A percentile compares a stretch with the other conserved stretches of the same genome.
Conservation (phyloP, 92 coral and sea anemone genomes). For the Siderastrea siderea region DNA sequence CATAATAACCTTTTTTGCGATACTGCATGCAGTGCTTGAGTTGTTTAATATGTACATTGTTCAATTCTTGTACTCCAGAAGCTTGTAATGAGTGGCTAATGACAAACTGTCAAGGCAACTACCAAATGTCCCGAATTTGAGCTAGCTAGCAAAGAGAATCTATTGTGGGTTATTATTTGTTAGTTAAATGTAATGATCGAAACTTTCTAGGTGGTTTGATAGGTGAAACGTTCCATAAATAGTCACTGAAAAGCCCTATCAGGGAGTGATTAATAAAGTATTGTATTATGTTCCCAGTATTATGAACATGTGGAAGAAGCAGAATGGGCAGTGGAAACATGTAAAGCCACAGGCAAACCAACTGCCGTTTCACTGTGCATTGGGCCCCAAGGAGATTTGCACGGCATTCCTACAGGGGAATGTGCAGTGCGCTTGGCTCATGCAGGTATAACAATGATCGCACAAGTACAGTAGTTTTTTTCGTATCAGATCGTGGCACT, state of each 20-base stretch:
- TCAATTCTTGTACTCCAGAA: no score
- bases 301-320: slow-evolving; percentile 99
- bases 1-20: no score
- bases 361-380: slow-evolving; percentile 92
- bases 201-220: no score
- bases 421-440: slow-evolving; percentile 95
- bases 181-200: not conserved
- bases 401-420: slow-evolving; percentile 97
- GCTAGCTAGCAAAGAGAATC: no score
- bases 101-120: no score
- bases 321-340: slow-evolving; percentile 97
- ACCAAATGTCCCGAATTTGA: no score
- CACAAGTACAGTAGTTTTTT: not conserved
- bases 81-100: no score
- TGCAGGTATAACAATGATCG: slow-evolving; percentile 82
- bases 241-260: slow-evolving; percentile 11
- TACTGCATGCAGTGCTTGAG: no score
- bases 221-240: no score
- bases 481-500: not conserved
- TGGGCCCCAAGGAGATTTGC: slow-evolving; percentile 98
- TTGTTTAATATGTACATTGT: no score
- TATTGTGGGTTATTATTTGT: no score
- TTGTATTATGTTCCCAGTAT: slow-evolving; percentile 69
- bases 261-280: slow-evolving; percentile 1
- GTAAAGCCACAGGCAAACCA: slow-evolving; percentile 94